These are phyloP conservation scores for Aplysina aerophoba DNA, from an alignment of 37 sponge, comb jelly and placozoan genomes.

Conservation along the genomic window DNA sequence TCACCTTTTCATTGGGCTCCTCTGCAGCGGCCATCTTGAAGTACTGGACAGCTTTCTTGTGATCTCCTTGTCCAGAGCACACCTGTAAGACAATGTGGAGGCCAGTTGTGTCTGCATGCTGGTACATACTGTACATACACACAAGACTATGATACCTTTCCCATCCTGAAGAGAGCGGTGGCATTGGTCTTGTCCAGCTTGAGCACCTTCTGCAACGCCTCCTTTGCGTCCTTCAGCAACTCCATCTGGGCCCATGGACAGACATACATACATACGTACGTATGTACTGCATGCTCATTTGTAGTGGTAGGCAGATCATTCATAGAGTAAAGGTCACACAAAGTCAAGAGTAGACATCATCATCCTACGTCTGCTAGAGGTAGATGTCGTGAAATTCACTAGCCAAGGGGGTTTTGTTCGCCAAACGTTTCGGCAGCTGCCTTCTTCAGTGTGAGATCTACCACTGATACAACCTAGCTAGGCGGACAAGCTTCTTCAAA, in stretches of 20 bases:
- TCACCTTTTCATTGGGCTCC: slow-evolving; percentile 65
- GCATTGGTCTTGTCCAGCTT: slow-evolving; percentile 62
- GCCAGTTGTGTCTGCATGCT: no score
- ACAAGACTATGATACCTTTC: slow-evolving; percentile 52
- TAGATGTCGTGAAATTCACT: no score
- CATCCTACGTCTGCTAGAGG: no score
- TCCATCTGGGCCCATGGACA: slow-evolving; percentile 42
- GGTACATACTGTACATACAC: not conserved
- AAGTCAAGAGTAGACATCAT: not conserved
- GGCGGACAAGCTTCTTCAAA: no score
- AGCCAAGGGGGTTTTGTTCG: no score
- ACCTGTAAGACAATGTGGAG: slow-evolving; percentile 14
- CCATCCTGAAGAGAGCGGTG: slow-evolving; percentile 72
- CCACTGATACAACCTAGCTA: no score
- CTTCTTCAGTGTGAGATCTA: no score
- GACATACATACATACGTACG: not conserved
- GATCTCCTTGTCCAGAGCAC: slow-evolving; percentile 36
- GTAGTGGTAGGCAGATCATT: no score
- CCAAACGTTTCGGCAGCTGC: no score
- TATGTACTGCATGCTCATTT: not conserved
- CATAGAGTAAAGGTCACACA: no score
- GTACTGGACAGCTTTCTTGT: slow-evolving; percentile 38
- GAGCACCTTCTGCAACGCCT: slow-evolving; percentile 60
- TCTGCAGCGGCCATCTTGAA: slow-evolving; percentile 55
- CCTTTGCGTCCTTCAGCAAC: slow-evolving; percentile 46